phyloP scores from a whole-genome alignment of 1,140 invertebrate genomes.

The Rhagoletis pomonella region DNA sequence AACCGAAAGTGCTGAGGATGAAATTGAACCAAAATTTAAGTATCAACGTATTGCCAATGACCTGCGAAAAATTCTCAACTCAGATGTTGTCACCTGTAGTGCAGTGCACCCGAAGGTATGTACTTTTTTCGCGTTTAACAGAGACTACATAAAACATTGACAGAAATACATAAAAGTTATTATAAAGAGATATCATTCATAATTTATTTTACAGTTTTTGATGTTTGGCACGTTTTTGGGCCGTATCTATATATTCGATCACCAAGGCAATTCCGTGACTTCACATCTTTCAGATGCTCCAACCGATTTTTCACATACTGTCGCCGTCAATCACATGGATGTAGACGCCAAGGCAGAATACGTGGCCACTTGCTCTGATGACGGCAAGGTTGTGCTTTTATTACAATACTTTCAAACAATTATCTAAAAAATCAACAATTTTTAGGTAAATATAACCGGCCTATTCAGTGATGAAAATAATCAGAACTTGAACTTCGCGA shows the following conservation, averaged over 20 bases:
- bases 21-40: conserved; percentile 94
- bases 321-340: conserved; percentile 94
- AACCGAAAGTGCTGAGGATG: conserved; percentile 63
- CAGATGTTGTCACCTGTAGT: conserved; percentile 90
- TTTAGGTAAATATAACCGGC: conserved; percentile 80
- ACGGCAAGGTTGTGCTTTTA: conserved; percentile 83
- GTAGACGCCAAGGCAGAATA: conserved; percentile 88
- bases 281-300: conserved; percentile 76
- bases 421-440: neutral
- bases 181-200: neutral
- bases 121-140: too few species aligned
- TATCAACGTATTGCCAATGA: conserved; percentile 93
- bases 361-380: conserved; percentile 93
- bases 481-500: conserved; percentile 84
- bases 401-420: neutral
- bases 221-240: conserved; percentile 95
- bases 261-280: conserved; percentile 89
- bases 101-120: conserved; percentile 92
- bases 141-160: neutral
- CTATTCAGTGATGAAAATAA: conserved; percentile 90
- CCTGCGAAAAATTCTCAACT: conserved; percentile 87
- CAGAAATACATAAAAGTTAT: neutral
- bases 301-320: conserved; percentile 85
- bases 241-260: conserved; percentile 91
- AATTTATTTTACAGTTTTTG: conserved; percentile 82